Percentiles rank a stretch among this genome's conserved stretches.
These are phyloP conservation scores for Battus philenor DNA, from an alignment of 1,140 invertebrate genomes.

Conservation along the genomic window DNA sequence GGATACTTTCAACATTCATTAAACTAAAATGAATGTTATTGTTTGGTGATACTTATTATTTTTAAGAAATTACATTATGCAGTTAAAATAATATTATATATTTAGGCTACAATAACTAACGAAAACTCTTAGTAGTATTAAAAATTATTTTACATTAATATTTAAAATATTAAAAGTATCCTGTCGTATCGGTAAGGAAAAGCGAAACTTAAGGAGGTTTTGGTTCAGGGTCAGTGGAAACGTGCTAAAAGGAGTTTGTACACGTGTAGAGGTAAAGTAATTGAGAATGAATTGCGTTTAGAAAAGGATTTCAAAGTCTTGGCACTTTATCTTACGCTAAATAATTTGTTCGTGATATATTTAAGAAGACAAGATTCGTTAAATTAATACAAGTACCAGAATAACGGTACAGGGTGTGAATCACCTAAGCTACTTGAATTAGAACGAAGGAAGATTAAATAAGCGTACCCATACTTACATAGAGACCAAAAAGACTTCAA, in stretches of 20 bases:
- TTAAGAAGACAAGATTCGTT: slow-evolving; percentile 15
- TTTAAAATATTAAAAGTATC: slow-evolving; percentile 35
- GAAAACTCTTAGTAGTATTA: slow-evolving; percentile 11
- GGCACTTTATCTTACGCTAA: slow-evolving; percentile 69
- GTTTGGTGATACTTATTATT: background rate
- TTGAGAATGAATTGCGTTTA: slow-evolving; percentile 66
- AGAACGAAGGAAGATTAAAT: background rate
- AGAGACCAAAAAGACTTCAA: too few relatives aligned
- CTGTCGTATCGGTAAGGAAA: slow-evolving; percentile 27
- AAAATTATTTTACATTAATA: slow-evolving; percentile 6
- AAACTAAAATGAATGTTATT: background rate
- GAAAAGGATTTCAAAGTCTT: slow-evolving; percentile 56
- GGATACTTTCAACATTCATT: slow-evolving; percentile 37
- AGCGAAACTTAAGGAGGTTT: slow-evolving; percentile 24
- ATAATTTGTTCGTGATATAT: slow-evolving; percentile 24
- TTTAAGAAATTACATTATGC: slow-evolving; percentile 15
- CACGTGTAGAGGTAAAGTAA: slow-evolving; percentile 46
- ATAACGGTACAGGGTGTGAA: background rate
- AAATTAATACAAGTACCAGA: background rate
- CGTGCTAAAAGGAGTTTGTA: slow-evolving; percentile 14
- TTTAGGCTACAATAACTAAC: background rate
- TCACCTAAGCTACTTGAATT: background rate
- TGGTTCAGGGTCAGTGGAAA: background rate
- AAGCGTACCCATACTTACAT: too few relatives aligned
- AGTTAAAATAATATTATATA: slow-evolving; percentile 16